These are phyloP conservation scores for Atrichornis clamosus DNA, from an alignment of 2,113 vertebrate genomes.

Conservation along the genomic window DNA sequence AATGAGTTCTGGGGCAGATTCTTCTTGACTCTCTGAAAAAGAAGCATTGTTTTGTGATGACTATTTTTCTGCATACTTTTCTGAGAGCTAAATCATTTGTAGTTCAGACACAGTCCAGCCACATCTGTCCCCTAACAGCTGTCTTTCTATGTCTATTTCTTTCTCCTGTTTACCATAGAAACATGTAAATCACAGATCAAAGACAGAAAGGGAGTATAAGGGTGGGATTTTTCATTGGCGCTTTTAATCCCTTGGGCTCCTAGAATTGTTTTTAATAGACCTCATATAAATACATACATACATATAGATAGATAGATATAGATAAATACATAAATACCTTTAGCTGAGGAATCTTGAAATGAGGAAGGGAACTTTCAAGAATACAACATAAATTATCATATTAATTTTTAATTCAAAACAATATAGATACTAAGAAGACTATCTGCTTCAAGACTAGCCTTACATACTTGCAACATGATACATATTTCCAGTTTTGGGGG, in stretches of 20 bases:
- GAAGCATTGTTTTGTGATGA: not conserved
- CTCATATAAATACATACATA: not conserved
- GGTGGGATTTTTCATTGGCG: not conserved
- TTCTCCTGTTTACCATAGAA: not conserved
- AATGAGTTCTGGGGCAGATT: slow-evolving; percentile 53
- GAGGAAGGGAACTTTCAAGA: not conserved
- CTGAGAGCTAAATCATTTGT: not conserved
- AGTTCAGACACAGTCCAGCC: not conserved
- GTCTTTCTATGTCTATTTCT: not conserved
- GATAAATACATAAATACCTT: not conserved
- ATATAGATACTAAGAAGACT: not conserved
- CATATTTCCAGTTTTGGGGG: not conserved
- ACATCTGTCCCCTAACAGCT: not conserved
- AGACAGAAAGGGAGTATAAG: not conserved
- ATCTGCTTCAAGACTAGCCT: not conserved
- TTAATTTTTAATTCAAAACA: not conserved
- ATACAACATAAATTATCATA: not conserved
- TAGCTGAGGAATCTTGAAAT: not conserved
- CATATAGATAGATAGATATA: not conserved
- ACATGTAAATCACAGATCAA: not conserved
- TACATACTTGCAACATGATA: not conserved
- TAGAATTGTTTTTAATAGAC: not conserved
- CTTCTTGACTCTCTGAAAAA: slow-evolving; percentile 31
- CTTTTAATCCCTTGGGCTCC: not conserved
- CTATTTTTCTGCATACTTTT: not conserved